Conservation (phyloP, 2,113 vertebrate genomes). For the Hepsetus odoe region DNA sequence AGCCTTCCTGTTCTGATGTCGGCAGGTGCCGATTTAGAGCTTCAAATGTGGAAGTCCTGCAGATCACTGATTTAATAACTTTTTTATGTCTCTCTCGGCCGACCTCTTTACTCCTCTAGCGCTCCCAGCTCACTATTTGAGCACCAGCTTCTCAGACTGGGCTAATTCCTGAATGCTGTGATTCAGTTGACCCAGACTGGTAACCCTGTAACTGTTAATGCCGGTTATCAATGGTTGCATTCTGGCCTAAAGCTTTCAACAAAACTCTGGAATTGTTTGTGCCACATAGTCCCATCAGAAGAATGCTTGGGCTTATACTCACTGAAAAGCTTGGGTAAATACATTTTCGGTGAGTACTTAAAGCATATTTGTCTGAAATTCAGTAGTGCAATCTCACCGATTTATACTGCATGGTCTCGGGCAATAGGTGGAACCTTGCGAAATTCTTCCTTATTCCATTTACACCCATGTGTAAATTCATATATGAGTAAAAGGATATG, state of each 20-base stretch:
- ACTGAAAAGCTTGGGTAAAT: no score
- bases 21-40: background rate
- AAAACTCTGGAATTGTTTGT: background rate
- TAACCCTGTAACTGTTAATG: background rate
- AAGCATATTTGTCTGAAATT: no score
- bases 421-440: background rate
- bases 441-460: no score
- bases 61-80: background rate
- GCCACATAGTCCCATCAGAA: background rate
- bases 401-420: no score
- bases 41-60: background rate
- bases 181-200: constrained; percentile 20
- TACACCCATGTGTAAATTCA: background rate
- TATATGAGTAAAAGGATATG: no score
- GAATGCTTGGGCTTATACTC: no score
- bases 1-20: background rate
- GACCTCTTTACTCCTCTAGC: background rate
- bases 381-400: no score
- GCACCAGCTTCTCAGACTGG: background rate
- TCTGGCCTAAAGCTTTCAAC: background rate
- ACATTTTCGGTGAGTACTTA: no score
- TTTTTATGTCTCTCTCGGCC: background rate
- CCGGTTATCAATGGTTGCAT: background rate
- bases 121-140: background rate
- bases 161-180: background rate